Conservation (phyloP, 2,797 vertebrate species). For the Decapterus maruadsi region DNA sequence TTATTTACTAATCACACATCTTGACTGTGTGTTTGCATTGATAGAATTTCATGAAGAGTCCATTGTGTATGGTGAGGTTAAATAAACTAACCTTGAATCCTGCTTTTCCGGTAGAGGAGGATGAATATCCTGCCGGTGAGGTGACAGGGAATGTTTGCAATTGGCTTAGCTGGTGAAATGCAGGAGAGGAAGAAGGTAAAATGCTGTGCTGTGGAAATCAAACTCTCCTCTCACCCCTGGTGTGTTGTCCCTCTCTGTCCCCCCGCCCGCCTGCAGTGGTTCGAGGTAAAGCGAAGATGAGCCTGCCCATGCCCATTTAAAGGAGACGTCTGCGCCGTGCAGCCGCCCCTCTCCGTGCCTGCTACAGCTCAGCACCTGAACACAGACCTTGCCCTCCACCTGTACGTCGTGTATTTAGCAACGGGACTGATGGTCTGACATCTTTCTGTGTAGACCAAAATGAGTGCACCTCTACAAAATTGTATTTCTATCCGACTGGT, state of each 20-base stretch:
- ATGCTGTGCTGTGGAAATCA: neutral
- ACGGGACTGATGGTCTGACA: conserved; percentile 51
- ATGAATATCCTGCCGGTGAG: neutral
- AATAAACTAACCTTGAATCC: neutral
- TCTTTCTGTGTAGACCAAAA: conserved; percentile 45
- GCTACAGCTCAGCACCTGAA: conserved; percentile 34
- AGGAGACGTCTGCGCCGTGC: neutral
- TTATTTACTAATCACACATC: neutral
- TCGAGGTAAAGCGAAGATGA: conserved; percentile 83
- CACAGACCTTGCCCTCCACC: conserved; percentile 23
- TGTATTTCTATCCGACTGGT: conserved; percentile 27
- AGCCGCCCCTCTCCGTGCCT: conserved; percentile 38
- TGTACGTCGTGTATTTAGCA: conserved; percentile 33
- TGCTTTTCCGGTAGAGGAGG: neutral
- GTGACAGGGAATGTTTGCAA: neutral
- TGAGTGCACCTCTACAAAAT: conserved; percentile 11
- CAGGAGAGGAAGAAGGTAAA: neutral
- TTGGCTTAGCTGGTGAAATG: conserved; percentile 9
- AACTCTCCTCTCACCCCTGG: neutral
- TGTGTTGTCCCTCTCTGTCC: conserved; percentile 8
- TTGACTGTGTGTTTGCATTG: neutral
- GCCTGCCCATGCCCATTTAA: conserved; percentile 85
- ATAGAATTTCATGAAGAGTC: neutral
- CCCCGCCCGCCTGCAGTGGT: conserved; percentile 74
- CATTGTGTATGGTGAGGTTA: neutral